These are phyloP conservation scores for Verasper variegatus DNA, from an alignment of 2,113 vertebrate species.

Conservation along the genomic window DNA sequence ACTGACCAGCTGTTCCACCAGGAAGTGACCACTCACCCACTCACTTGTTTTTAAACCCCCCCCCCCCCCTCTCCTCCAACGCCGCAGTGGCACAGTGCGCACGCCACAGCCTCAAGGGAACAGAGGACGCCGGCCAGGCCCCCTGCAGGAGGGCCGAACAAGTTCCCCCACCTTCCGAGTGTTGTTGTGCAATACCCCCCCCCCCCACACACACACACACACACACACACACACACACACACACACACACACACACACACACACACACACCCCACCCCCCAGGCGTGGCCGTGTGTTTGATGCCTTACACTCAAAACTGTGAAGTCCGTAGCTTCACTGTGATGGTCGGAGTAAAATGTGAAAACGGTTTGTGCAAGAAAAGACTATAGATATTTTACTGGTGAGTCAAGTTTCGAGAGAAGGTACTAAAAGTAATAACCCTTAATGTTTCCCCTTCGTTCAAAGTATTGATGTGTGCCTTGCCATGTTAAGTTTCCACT, in stretches of 20 bases:
- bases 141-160: slow-evolving; percentile 1
- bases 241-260: no score
- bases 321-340: slow-evolving; percentile 39
- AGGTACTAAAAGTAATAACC: slow-evolving; percentile 12
- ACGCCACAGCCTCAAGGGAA: slow-evolving; percentile 9
- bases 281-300: slow-evolving; percentile 56
- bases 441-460: slow-evolving; percentile 17
- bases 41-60: not conserved
- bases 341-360: slow-evolving; percentile 33
- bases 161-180: slow-evolving; percentile 9
- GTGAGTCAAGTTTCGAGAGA: not conserved
- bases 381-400: not conserved
- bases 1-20: no score
- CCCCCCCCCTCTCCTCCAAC: not conserved
- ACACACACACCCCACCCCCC: not conserved
- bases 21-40: no score
- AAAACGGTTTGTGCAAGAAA: slow-evolving; percentile 16
- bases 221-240: no score
- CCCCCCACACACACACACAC: no score
- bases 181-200: slow-evolving; percentile 59
- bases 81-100: not conserved
- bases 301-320: slow-evolving; percentile 79
- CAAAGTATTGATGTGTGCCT: slow-evolving; percentile 59
- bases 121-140: slow-evolving; percentile 6
- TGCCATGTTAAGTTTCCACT: slow-evolving; percentile 14